Evolutionary conservation across 2,113 vertebrate species (phyloP).

Genomic region (Rhinolophus ferrumequinum): DNA sequence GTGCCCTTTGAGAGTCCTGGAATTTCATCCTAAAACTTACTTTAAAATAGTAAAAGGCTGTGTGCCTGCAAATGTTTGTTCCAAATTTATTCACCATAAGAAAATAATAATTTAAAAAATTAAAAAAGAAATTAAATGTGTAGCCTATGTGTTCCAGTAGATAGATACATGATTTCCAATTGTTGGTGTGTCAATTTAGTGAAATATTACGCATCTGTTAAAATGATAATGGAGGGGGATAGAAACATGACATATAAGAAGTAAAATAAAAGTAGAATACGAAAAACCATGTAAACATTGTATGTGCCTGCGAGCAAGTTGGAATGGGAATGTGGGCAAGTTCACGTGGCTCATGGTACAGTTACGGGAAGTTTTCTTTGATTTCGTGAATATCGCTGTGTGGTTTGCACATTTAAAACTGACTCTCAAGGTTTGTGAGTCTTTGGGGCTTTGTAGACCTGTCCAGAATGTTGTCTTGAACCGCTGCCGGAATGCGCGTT

Average conservation of each 20-base stretch:
- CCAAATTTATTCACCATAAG: neutral
- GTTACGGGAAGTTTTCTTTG: rapidly evolving
- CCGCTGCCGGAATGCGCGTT: rapidly evolving
- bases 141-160: neutral
- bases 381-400: too few species aligned
- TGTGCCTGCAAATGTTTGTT: neutral
- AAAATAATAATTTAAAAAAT: neutral
- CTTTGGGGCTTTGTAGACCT: neutral
- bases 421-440: rapidly evolving
- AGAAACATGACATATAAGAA: neutral
- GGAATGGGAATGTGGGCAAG: rapidly evolving
- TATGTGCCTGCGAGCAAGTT: rapidly evolving
- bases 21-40: neutral
- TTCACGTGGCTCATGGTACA: rapidly evolving
- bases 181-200: neutral
- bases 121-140: neutral
- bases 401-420: rapidly evolving
- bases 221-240: neutral
- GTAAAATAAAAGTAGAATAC: neutral
- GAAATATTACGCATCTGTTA: neutral
- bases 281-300: neutral
- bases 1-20: neutral
- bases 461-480: rapidly evolving
- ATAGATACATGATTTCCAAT: neutral
- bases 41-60: neutral